Percentiles rank a stretch among this genome's conserved stretches.
These are phyloP conservation scores for Osmerus mordax DNA, from an alignment of 2,113 vertebrate species.

Conservation along the genomic window DNA sequence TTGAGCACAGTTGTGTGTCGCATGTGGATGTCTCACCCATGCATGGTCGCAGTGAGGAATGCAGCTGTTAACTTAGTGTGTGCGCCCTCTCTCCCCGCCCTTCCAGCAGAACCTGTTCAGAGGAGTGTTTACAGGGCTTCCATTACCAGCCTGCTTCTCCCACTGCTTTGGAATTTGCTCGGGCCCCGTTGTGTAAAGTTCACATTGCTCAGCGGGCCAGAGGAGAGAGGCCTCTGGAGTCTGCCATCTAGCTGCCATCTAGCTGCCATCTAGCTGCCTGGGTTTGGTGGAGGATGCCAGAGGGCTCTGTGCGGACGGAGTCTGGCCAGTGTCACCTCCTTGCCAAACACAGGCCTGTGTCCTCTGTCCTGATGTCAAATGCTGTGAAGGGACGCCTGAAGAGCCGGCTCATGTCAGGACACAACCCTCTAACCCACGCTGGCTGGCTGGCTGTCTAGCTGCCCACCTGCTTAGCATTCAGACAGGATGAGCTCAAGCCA, in stretches of 20 bases:
- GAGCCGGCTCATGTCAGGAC: too few relatives aligned
- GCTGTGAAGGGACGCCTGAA: too few relatives aligned
- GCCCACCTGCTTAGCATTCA: too few relatives aligned
- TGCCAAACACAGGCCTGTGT: too few relatives aligned
- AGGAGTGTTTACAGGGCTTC: slow-evolving; percentile 9
- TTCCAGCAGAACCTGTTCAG: not conserved
- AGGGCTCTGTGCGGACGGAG: too few relatives aligned
- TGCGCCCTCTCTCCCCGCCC: not conserved
- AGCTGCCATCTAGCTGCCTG: not conserved
- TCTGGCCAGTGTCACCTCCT: too few relatives aligned
- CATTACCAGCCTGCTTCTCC: slow-evolving; percentile 6
- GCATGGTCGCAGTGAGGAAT: not conserved
- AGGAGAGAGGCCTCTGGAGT: slow-evolving; percentile 4
- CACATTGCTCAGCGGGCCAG: slow-evolving; percentile 16
- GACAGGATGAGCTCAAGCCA: not conserved
- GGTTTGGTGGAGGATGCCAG: too few relatives aligned
- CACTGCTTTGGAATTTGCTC: slow-evolving; percentile 7
- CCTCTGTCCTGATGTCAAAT: too few relatives aligned
- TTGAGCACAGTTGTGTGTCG: too few relatives aligned
- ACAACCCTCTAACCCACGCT: too few relatives aligned
- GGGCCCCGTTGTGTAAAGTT: slow-evolving; percentile 16
- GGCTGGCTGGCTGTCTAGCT: too few relatives aligned
- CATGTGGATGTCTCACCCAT: not conserved
- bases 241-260: not conserved
- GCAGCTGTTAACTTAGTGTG: not conserved